phyloP scores from a whole-genome alignment of 2,888 invertebrate genomes.

The Yponomeuta cagnagella region DNA sequence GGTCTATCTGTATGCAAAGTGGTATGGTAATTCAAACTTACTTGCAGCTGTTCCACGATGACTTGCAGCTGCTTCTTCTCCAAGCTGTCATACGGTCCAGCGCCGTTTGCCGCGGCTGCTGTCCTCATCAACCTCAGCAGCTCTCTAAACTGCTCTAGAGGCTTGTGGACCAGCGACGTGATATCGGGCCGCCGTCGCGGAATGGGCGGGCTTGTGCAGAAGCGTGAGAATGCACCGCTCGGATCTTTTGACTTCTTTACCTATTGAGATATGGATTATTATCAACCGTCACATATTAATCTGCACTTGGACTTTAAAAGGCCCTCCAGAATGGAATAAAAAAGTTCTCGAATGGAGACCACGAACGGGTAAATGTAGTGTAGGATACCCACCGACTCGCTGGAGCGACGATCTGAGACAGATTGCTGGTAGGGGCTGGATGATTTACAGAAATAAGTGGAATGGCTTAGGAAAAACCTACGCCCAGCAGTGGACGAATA shows the following conservation, averaged over 20 bases:
- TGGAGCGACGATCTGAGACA: too few relatives aligned
- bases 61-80: constrained; percentile 68
- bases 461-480: too few relatives aligned
- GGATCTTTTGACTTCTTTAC: constrained; percentile 83
- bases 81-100: constrained; percentile 62
- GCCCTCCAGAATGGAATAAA: too few relatives aligned
- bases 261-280: constrained; percentile 32
- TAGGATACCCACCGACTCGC: too few relatives aligned
- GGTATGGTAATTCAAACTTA: constrained; percentile 22
- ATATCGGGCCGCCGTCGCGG: constrained; percentile 89
- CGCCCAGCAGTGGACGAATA: too few relatives aligned
- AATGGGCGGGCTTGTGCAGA: constrained; percentile 87
- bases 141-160: constrained; percentile 83
- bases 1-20: background rate
- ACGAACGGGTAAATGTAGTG: too few relatives aligned
- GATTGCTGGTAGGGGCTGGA: too few relatives aligned
- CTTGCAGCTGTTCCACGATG: constrained; percentile 68
- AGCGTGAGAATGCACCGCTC: constrained; percentile 86
- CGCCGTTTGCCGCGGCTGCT: constrained; percentile 53
- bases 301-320: too few relatives aligned
- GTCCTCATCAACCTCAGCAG: constrained; percentile 63
- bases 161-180: constrained; percentile 88
- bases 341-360: background rate
- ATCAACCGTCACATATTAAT: too few relatives aligned
- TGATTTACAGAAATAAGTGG: too few relatives aligned